phyloP scores from a whole-genome alignment of 2,888 invertebrate species.

The Tribolium freemani region DNA sequence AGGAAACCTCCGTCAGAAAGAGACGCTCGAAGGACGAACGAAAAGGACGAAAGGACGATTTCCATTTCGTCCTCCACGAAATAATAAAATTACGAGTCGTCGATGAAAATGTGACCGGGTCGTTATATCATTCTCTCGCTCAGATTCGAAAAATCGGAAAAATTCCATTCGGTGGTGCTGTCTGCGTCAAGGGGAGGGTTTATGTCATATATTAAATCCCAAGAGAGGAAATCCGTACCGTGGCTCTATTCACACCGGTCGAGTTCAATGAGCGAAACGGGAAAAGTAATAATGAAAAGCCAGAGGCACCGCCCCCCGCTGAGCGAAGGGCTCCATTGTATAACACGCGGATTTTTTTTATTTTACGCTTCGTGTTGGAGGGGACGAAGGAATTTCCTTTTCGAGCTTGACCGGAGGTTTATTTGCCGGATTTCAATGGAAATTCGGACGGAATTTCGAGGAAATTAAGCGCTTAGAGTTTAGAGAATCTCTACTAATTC shows the following conservation, averaged over 20 bases:
- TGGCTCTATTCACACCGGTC: conserved; percentile 34
- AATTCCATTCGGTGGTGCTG: conserved; percentile 12
- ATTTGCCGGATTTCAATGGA: not conserved
- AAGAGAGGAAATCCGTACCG: conserved; percentile 33
- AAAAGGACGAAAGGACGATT: conserved; percentile 22
- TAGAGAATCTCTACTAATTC: too few species aligned
- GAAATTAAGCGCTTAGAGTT: not conserved
- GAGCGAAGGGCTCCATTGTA: conserved; percentile 13
- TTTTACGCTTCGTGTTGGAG: not conserved
- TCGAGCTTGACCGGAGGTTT: conserved; percentile 2
- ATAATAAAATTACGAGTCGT: conserved; percentile 33
- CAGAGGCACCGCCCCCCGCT: conserved; percentile 5
- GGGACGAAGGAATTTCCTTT: conserved; percentile 1
- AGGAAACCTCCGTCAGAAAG: conserved; percentile 16
- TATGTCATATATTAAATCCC: conserved; percentile 38
- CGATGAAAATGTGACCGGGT: conserved; percentile 23
- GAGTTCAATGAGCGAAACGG: conserved; percentile 40
- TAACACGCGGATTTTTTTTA: conserved; percentile 21
- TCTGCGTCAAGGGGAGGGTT: conserved; percentile 13
- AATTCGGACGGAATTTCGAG: not conserved
- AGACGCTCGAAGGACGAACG: conserved; percentile 5
- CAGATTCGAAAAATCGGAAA: conserved; percentile 25
- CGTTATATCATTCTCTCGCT: conserved; percentile 9
- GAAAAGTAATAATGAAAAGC: conserved; percentile 41
- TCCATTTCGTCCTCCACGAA: conserved; percentile 30